Base-by-base conservation (phyloP, 2,888 invertebrate species). In the Dynastes tityus region DNA sequence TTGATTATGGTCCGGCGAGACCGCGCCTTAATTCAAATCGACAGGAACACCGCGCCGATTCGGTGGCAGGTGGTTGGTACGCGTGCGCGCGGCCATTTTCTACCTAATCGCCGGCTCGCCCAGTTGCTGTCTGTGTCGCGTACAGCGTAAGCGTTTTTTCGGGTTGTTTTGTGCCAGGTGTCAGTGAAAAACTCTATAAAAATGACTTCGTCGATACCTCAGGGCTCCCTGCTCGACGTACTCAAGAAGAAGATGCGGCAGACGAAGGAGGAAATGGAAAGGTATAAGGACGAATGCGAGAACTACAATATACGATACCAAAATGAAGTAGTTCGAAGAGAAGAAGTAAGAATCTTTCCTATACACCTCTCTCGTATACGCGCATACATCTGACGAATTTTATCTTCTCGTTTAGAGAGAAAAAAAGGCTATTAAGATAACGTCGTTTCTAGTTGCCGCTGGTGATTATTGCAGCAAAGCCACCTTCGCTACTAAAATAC, bases 221-320 rank as follows among this genome's bases (percentile, higher is more conserved):
- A 97, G 92, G 97, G 97, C 89, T 95, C 96, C 88, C 94, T 98
- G 86, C 92, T 99, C 90, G 98, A 98, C 91, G 97, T 98, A 88
- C 93, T 99, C 88, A 99, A 99, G 94, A 98, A 98, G 94, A 99
- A 99, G 94, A 99, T 99, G 98, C 94, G 97, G 86, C 97, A 97
- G 91, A 97, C 98, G 87, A 98, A 98, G 91, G 98, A 98, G 90
- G 99, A 99, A 92, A 96, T 98, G 95, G 99, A 99, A 90, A 95
- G 96, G 90, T 97, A 97, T 91, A 98, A 97, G 92, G 98, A 99
- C 90, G 97, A 97, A 90, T 96, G 97, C 90, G 98, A 98, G 90
- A 97, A 97, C 90, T 96, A 95, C 90, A 96, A 97, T 90, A 96
- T 97, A 92, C 95, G 97, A 90, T 93, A 97, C 89, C 97, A 97